These are phyloP conservation scores for Saccopteryx leptura DNA, from an alignment of 2,113 vertebrate species.

Conservation along the genomic window DNA sequence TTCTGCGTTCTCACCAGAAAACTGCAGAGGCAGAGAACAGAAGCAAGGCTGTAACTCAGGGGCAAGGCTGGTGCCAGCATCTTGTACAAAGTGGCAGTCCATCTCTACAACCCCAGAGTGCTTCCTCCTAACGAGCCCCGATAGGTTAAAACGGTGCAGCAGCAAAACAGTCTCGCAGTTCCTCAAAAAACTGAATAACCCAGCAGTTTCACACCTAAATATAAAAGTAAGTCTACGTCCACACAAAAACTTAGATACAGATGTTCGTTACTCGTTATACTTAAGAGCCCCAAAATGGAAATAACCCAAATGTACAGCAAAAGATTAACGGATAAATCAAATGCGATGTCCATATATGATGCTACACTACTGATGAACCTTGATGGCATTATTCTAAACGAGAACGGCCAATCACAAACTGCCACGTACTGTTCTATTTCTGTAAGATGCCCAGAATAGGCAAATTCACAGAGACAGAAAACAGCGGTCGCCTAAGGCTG, in stretches of 20 bases:
- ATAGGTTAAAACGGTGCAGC: background rate
- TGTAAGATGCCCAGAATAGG: background rate
- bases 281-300: background rate
- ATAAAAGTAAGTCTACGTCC: background rate
- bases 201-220: background rate
- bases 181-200: background rate
- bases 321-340: background rate
- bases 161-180: background rate
- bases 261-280: background rate
- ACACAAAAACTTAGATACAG: background rate
- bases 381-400: background rate
- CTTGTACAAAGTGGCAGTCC: background rate
- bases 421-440: background rate
- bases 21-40: constrained; percentile 87
- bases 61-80: fast-evolving
- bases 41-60: background rate
- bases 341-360: background rate
- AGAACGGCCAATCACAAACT: background rate
- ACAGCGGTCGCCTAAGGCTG: too few relatives aligned
- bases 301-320: background rate
- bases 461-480: background rate
- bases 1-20: constrained; percentile 94
- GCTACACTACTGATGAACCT: background rate
- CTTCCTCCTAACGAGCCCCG: background rate
- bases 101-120: background rate